Evolutionary conservation across 2,113 vertebrate genomes (phyloP), one percentile per base, ranked within the genome.

Genomic region (Sarotherodon lohbergeri): DNA sequence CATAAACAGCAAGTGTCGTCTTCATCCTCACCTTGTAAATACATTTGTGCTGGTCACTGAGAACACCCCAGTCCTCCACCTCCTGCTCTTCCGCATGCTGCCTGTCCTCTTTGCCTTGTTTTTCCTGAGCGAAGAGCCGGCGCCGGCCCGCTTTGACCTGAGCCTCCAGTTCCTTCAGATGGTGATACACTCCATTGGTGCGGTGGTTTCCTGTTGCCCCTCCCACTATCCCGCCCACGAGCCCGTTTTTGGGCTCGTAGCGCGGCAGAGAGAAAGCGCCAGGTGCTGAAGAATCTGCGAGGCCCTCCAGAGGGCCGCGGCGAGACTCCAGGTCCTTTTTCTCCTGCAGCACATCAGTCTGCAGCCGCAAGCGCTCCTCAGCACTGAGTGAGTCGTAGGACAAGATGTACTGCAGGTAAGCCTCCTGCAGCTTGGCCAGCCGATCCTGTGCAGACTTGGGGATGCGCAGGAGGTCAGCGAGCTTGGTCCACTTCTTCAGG

Each of bases 401-500:
- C 86, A 99, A 98, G 95, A 99, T 97, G 96, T 98, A 99, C 96
- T 99, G 98, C 95, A 99, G 99, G 95, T 99, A 99, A 54, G 98
- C 98, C 95, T 99, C 98, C 96, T 99, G 99, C 80, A 99, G 96
- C 96, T 99, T 99, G 94, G 98, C 99, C 96, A 99, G 97, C 71
- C 99, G 97, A 96, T 99, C 99, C 97, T 99, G 99, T 92, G 99
- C 99, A 12, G 98, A 98, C 95, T 97, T 98, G 32, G 99, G 99
- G 96, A 99, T 98, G 83, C 98, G 98, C 93, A 99, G 96, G 87
- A 99, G 96, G 93, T 99, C 98, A 50, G 99, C 99, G 92, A 99
- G 97, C 95, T 98, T 98, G 97, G 97, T 99, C 99, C 99, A 99
- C 94, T 99, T 99, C 97, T 99, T 99, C 97, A 99, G 97, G 97